These are phyloP conservation scores for Anas platyrhynchos DNA, from an alignment of 2,113 vertebrate species.

Conservation along the genomic window DNA sequence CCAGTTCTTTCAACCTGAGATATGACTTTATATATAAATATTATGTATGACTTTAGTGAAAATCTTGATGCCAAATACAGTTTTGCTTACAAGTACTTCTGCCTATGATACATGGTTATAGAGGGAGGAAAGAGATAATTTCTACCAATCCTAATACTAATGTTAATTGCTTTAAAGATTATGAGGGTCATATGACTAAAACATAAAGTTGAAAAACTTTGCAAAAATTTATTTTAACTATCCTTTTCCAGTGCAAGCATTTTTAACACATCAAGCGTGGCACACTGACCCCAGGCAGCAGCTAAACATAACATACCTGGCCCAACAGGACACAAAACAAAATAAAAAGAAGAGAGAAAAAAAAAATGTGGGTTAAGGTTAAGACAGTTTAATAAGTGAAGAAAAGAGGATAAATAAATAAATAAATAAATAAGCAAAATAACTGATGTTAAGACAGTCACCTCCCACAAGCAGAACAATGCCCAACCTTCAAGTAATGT, in stretches of 20 bases:
- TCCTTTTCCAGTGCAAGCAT: neutral
- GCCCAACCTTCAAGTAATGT: neutral
- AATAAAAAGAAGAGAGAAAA: neutral
- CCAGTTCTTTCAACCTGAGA: no score
- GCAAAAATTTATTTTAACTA: neutral
- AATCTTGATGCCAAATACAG: neutral
- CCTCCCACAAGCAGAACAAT: neutral
- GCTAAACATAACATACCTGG: neutral
- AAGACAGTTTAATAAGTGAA: neutral
- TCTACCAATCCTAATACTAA: no score
- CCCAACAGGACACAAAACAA: neutral
- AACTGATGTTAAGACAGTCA: rapidly evolving
- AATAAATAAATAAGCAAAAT: neutral
- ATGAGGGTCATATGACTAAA: rapidly evolving
- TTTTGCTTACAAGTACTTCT: neutral
- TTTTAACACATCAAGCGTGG: neutral
- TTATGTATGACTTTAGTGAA: neutral
- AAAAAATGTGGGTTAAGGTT: neutral
- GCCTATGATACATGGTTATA: neutral
- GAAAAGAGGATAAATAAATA: neutral
- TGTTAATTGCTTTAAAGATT: no score
- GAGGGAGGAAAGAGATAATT: rapidly evolving
- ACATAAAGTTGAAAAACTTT: neutral
- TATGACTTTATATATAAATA: no score
- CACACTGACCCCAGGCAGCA: neutral